A percentile compares a stretch with the other conserved stretches of the same genome.
phyloP scores from a whole-genome alignment of 2,888 invertebrate species.

The Microctonus aethiopoides region DNA sequence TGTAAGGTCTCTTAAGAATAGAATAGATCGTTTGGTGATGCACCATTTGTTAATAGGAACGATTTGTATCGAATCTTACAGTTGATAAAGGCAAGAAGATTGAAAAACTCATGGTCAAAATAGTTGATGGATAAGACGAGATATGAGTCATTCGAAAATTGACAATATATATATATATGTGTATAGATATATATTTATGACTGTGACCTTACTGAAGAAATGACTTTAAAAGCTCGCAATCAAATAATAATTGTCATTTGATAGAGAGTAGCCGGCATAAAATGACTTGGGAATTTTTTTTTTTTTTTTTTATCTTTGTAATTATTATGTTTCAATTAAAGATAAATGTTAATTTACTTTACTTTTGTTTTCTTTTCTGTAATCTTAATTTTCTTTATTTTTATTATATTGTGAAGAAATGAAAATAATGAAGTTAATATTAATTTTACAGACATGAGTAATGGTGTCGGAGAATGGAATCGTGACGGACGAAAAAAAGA shows the following conservation, averaged over 20 bases:
- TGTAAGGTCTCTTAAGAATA: constrained; percentile 37
- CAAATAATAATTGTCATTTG: background rate
- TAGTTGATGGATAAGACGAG: background rate
- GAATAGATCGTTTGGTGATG: constrained; percentile 52
- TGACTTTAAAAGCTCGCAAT: background rate
- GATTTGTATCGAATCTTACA: constrained; percentile 18
- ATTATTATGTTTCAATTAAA: background rate
- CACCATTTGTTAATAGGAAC: constrained; percentile 56
- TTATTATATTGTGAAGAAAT: background rate
- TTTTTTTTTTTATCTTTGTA: background rate
- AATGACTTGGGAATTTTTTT: background rate
- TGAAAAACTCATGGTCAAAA: constrained; percentile 12
- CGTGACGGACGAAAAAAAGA: constrained; percentile 51
- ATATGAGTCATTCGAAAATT: constrained; percentile 12
- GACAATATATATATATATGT: too few species aligned
- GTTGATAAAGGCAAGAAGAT: constrained; percentile 7
- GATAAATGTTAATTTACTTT: background rate
- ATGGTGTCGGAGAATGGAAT: constrained; percentile 48
- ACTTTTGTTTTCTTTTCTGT: background rate
- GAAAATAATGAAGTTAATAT: background rate
- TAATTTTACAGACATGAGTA: constrained; percentile 13
- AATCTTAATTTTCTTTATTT: background rate
- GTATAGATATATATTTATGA: background rate
- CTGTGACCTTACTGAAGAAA: background rate
- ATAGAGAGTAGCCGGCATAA: background rate